Base-by-base conservation (phyloP, 2,888 invertebrate genomes). In the Cephus spinipes region DNA sequence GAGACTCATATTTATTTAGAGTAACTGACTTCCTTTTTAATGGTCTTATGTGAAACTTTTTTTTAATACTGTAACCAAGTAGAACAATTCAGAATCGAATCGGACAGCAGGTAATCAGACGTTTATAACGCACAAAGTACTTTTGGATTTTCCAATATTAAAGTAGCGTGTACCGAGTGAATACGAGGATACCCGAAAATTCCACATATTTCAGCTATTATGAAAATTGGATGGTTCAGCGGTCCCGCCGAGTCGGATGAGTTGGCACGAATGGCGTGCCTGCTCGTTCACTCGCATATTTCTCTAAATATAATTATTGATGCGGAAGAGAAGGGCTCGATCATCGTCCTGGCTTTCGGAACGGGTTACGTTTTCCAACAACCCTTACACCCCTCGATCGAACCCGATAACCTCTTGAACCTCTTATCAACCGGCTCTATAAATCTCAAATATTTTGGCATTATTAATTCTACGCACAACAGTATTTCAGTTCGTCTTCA, bases 181-280 rank as follows among this genome's bases (percentile, higher is more conserved):
- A 74, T 69, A 31, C n/a, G 68, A 74, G 69, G 69, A 74, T 77
- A n/a, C 32, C 74, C 33, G 74, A 77, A 75, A 69, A 77, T 77
- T 77, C 69, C 75, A 69, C 77, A 79, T 80, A 82, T 83, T 81
- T 83, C 76, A 79, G 80, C 78, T 79, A 78, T 83, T 83, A 83
- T 83, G 81, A 83, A 83, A 82, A 82, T 83, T 81, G 82, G 81
- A 83, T 82, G 80, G 82, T 77, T 68, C 76, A 81, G 81, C 80
- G 76, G 81, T 78, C 79, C 79, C 75, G 77, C 31, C 68, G 76
- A 79, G 81, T 75, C 40, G 69, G 75, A 77, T 81, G 79, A 80
- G 76, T 79, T 83, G 80, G 79, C 83, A 82, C 75, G 68, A 68
- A 77, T 77, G 76, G 74, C 68, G 55, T 32, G 73, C 73, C 68